These are phyloP conservation scores for Crax fasciolata DNA, from an alignment of 2,797 vertebrate genomes.

Conservation along the genomic window DNA sequence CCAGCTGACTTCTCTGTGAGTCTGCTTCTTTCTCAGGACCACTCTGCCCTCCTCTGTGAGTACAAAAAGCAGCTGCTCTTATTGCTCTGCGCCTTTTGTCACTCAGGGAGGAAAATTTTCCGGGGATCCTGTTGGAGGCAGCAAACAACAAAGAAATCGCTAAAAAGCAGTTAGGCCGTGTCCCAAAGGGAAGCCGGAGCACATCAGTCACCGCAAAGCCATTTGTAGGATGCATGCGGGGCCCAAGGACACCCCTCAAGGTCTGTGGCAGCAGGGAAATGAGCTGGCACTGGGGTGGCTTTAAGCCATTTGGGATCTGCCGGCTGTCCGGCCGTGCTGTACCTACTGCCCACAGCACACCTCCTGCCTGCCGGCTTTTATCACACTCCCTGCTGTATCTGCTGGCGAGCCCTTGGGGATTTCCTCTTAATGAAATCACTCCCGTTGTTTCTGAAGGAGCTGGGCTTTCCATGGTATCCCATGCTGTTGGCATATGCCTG, in stretches of 20 bases:
- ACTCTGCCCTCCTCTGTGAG: conserved; percentile 11
- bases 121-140: conserved; percentile 81
- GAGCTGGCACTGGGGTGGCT: background rate
- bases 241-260: background rate
- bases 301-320: background rate
- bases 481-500: background rate
- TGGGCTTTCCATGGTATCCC: background rate
- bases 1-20: background rate
- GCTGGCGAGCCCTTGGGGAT: background rate
- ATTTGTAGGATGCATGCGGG: background rate
- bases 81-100: background rate
- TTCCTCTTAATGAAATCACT: background rate
- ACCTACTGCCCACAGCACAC: accelerated
- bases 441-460: background rate
- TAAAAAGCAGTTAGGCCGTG: background rate
- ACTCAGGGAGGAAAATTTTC: conserved; percentile 17
- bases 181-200: background rate
- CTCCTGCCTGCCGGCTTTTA: background rate
- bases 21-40: background rate
- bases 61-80: background rate
- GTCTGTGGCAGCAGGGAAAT: background rate
- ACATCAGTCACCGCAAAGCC: background rate
- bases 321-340: background rate
- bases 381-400: background rate
- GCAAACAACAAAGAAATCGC: conserved; percentile 77